Conservation (phyloP, 2,888 invertebrate genomes). For the Drosophila picticornis region DNA sequence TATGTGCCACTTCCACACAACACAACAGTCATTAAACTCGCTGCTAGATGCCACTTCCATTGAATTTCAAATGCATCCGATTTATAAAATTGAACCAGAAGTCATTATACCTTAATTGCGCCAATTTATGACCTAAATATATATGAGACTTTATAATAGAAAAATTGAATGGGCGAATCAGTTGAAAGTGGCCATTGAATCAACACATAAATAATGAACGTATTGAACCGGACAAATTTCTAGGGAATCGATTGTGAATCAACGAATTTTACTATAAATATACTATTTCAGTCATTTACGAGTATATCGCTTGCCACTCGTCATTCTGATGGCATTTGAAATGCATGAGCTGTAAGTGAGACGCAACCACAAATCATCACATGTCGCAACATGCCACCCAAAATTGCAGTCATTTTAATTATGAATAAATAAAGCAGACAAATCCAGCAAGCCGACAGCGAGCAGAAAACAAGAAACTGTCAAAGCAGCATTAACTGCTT, state of each 20-base stretch:
- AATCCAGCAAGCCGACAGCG: not conserved
- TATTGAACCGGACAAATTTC: not conserved
- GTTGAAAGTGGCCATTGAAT: not conserved
- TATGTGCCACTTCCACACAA: not conserved
- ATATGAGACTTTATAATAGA: not conserved
- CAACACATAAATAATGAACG: not conserved
- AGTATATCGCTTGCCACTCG: not conserved
- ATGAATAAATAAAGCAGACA: conserved; percentile 32
- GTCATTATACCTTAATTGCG: not conserved
- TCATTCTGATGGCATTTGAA: not conserved
- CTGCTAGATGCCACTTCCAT: not conserved
- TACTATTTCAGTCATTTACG: not conserved
- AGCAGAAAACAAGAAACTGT: conserved; percentile 1
- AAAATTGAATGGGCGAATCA: not conserved
- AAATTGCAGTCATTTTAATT: conserved; percentile 37
- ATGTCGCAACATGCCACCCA: conserved; percentile 19
- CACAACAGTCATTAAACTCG: not conserved
- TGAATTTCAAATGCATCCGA: not conserved
- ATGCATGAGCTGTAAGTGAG: not conserved
- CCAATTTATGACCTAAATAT: not conserved
- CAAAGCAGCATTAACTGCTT: conserved; percentile 5
- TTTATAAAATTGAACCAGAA: conserved; percentile 2
- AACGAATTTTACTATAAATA: not conserved
- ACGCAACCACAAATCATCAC: not conserved
- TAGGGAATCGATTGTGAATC: not conserved